Base-by-base conservation (phyloP, 1,140 invertebrate genomes). In the Trichomalopsis sarcophagae region DNA sequence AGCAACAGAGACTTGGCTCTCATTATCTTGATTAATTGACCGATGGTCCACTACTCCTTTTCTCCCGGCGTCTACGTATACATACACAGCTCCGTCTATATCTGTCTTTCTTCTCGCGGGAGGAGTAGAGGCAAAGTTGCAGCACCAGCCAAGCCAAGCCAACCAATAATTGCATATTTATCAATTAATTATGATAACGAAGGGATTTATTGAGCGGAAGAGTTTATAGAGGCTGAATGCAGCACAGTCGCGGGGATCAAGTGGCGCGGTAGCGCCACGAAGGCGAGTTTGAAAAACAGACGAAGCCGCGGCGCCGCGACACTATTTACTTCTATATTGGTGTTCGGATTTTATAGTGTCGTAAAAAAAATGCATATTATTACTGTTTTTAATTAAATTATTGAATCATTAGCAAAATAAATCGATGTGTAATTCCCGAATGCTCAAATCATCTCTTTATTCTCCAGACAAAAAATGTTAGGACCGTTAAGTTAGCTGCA, bases 11-110 rank as follows among this genome's bases (percentile, higher is more conserved):
- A 91, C 91, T 92, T 91, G 87, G 87, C 90, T 90, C 91, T 93
- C 91, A 92, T 93, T 93, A 93, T 93, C 92, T 92, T 93, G 92
- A 93, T 93, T 93, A 93, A 93, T 93, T 92, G 92, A 93, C 92
- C 92, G 91, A 93, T 93, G 89, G 91, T 87, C 90, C 89, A 85
- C 83, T 82, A 74, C 79, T 84, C 86, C 87, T 89, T 87, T 75
- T 86, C 73, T 79, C 76, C 68, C 47, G 27, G 27, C 27, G 21
- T 47, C 55, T 36, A 44, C 9, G 10, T 62, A n/a, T 62, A 62
- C 55, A 17, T 62, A 62, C 17, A 62, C 21, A 7, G 6, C 73
- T 77, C 36, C 21, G n/a, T 11, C 27, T 50, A n/a, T 44, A 40
- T 81, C 66, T 69, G 7, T 40, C 81, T 40, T 13, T 82, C 81